A percentile compares a stretch with the other conserved stretches of the same genome.
These are phyloP conservation scores for Drosophila mulleri DNA, from an alignment of 2,888 invertebrate species.

Conservation along the genomic window DNA sequence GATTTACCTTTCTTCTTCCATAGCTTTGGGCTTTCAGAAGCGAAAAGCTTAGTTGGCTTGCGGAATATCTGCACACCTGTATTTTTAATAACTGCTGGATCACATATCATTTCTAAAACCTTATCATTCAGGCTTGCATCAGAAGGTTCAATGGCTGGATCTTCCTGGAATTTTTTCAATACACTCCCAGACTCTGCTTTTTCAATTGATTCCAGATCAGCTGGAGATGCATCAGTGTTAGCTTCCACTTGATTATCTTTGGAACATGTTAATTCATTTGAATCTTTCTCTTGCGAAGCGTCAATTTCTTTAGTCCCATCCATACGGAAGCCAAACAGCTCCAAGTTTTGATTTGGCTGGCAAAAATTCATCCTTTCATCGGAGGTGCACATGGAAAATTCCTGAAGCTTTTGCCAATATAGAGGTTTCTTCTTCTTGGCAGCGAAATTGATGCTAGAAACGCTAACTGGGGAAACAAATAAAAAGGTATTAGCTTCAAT, in stretches of 20 bases:
- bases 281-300: background rate
- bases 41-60: conserved; percentile 32
- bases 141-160: background rate
- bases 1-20: conserved; percentile 46
- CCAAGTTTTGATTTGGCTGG: background rate
- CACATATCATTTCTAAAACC: conserved; percentile 10
- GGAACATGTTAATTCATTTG: background rate
- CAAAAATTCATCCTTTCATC: conserved; percentile 2
- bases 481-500: background rate
- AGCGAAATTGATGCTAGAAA: background rate
- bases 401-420: background rate
- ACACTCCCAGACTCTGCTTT: background rate
- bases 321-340: background rate
- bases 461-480: background rate
- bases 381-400: background rate
- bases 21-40: conserved; percentile 20
- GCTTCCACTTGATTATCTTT: background rate
- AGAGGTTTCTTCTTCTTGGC: no score
- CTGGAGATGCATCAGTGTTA: background rate
- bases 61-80: conserved; percentile 36
- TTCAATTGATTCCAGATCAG: background rate
- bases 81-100: conserved; percentile 14
- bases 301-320: background rate
- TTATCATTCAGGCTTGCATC: background rate
- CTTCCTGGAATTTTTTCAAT: background rate